phyloP scores from a whole-genome alignment of 1,140 invertebrate species.

The Cardiocondyla obscurior region DNA sequence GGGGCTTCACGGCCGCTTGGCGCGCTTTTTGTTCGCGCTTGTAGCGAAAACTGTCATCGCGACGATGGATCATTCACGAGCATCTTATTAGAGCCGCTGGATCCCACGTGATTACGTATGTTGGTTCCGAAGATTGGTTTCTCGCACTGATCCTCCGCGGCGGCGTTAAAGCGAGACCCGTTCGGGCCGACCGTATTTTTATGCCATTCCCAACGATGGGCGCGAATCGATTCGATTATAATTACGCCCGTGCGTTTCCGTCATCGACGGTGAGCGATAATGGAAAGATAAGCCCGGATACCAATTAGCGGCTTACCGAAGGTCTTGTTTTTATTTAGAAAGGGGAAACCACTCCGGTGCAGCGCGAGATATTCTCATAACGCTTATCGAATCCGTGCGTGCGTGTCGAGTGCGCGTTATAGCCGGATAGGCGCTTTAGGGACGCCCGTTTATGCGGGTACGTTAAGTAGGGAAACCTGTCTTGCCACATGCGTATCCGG shows the following conservation, averaged over 20 bases:
- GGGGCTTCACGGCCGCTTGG: constrained; percentile 42
- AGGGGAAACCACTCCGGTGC: background rate
- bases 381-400: constrained; percentile 35
- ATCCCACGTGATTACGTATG: constrained; percentile 23
- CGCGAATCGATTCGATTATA: no score
- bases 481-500: constrained; percentile 48
- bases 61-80: constrained; percentile 42
- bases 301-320: background rate
- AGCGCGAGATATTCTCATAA: background rate
- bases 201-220: no score
- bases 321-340: background rate
- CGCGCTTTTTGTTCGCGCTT: constrained; percentile 46
- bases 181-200: no score
- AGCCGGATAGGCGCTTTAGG: constrained; percentile 29
- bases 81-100: constrained; percentile 13
- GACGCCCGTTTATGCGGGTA: constrained; percentile 67
- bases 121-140: background rate
- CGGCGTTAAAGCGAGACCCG: no score
- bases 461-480: constrained; percentile 66
- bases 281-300: background rate
- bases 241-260: no score
- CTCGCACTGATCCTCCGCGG: background rate
- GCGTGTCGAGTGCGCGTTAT: constrained; percentile 29
- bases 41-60: constrained; percentile 39
- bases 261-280: background rate